Evolutionary conservation across 2,113 vertebrate species (phyloP).

Genomic region (Toxotes chatareus): DNA sequence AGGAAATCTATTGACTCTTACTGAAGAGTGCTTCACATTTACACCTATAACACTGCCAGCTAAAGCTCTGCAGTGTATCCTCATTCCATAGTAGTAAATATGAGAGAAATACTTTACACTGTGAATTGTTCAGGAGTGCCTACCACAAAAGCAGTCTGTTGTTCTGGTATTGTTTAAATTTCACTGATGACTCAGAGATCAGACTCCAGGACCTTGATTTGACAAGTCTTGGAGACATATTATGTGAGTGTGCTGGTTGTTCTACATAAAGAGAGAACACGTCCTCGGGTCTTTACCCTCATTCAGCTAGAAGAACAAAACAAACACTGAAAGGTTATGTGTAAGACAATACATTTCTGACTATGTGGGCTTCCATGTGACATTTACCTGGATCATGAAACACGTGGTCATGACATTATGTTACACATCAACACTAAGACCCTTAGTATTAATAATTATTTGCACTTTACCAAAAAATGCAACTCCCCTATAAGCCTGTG

Average conservation of each 20-base stretch:
- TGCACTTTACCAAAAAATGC: background rate
- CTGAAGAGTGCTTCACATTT: background rate
- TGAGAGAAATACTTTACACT: background rate
- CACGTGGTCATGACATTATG: background rate
- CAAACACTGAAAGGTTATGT: slow-evolving; percentile 41
- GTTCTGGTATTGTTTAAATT: background rate
- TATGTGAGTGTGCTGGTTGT: background rate
- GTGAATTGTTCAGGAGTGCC: background rate
- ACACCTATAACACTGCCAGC: background rate
- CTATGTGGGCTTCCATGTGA: slow-evolving; percentile 15
- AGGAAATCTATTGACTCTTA: background rate
- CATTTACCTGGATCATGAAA: slow-evolving; percentile 22
- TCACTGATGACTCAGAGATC: background rate
- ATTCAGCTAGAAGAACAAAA: slow-evolving; percentile 23
- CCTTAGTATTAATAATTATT: background rate
- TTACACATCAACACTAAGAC: background rate
- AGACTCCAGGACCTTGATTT: background rate
- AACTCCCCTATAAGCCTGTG: background rate
- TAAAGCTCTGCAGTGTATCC: background rate
- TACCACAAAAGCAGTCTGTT: background rate
- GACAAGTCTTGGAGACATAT: background rate
- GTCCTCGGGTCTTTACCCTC: background rate
- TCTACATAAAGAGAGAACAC: background rate
- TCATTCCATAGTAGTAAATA: background rate
- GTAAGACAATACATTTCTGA: slow-evolving; percentile 16